Percentiles rank a stretch among this genome's conserved stretches.
phyloP scores from a whole-genome alignment of 1,140 invertebrate genomes.

The Platorchestia sp. region DNA sequence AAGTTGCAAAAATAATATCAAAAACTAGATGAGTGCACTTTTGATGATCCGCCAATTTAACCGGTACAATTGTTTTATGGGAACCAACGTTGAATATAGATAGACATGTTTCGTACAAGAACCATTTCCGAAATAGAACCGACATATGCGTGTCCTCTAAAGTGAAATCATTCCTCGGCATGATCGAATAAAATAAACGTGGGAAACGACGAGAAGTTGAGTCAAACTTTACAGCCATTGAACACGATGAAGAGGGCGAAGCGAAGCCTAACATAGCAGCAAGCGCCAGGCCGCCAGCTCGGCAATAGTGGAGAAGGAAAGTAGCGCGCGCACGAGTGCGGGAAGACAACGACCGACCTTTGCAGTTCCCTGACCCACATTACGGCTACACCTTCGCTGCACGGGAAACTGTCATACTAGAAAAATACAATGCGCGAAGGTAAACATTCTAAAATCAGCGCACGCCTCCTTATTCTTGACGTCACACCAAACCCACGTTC shows the following conservation, averaged over 20 bases:
- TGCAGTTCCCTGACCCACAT: constrained; percentile 37
- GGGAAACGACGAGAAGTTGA: neutral
- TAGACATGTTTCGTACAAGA: neutral
- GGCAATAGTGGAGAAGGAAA: constrained; percentile 36
- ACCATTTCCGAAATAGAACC: neutral
- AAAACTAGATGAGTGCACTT: neutral
- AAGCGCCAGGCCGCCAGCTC: neutral
- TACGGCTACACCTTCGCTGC: neutral
- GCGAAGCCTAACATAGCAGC: constrained; percentile 29
- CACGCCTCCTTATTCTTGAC: neutral
- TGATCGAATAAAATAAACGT: neutral
- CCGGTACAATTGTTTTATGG: neutral
- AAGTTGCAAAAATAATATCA: neutral
- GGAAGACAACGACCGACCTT: constrained; percentile 48
- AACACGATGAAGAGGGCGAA: neutral
- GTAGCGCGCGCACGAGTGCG: neutral
- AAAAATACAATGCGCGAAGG: neutral
- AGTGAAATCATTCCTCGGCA: no score
- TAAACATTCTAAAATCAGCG: neutral
- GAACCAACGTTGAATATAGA: neutral
- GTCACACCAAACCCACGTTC: no score
- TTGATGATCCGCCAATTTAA: neutral
- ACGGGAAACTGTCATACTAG: neutral
- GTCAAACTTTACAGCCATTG: neutral
- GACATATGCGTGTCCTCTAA: no score